A percentile compares a stretch with the other conserved stretches of the same genome.
Conservation (phyloP, 2,888 invertebrate genomes). For the Phalera bucephala region DNA sequence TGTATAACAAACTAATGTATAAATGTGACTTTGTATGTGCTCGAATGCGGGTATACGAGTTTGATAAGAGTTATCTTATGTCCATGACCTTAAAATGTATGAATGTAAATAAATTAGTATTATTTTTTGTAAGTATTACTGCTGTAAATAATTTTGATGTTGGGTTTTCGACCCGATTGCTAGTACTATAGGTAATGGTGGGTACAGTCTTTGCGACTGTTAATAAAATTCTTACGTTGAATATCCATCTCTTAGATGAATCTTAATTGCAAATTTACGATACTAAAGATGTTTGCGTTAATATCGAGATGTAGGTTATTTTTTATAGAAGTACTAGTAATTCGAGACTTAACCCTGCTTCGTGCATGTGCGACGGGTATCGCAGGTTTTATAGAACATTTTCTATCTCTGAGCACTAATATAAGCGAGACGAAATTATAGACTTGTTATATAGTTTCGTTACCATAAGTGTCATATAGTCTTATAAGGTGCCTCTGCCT, state of each 20-base stretch:
- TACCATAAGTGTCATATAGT: constrained; percentile 55
- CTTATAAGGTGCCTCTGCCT: constrained; percentile 32
- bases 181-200: too few species aligned
- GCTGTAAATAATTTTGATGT: too few species aligned
- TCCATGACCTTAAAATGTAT: not conserved
- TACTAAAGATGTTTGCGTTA: too few species aligned
- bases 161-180: too few species aligned
- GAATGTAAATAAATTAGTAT: not conserved
- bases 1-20: not conserved
- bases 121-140: not conserved
- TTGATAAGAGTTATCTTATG: constrained; percentile 7
- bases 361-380: not conserved
- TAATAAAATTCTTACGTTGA: too few species aligned
- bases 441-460: constrained; percentile 18
- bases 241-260: too few species aligned
- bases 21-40: not conserved
- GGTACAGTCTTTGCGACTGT: too few species aligned
- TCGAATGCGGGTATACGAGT: constrained; percentile 6
- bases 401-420: not conserved
- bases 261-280: too few species aligned
- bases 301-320: too few species aligned
- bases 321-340: too few species aligned
- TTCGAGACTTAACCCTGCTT: too few species aligned
- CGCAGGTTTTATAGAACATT: not conserved
- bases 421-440: constrained; percentile 2